A percentile compares a stretch with the other conserved stretches of the same genome.
Evolutionary conservation across 2,888 invertebrate species (phyloP).

Genomic region (Stenchaetothrips biformis): DNA sequence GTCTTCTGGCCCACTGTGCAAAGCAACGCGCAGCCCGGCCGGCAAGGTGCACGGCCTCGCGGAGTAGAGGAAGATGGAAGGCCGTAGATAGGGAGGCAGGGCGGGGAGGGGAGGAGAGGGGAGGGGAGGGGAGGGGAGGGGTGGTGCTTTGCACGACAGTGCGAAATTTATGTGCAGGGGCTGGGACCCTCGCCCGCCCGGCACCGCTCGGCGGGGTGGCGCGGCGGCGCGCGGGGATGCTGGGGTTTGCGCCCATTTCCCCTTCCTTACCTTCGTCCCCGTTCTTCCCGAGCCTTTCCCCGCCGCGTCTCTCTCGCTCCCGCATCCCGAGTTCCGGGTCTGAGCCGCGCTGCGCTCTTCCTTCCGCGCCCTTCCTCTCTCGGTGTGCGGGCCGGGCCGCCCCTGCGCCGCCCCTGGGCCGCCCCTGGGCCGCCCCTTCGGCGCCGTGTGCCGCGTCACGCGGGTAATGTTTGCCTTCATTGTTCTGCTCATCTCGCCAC

Average conservation of each 20-base stretch:
- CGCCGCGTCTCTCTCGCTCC: background rate
- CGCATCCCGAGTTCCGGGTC: background rate
- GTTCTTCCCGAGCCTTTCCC: background rate
- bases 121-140: background rate
- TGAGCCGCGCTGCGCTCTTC: background rate
- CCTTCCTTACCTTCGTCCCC: background rate
- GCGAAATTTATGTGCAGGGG: conserved; percentile 20
- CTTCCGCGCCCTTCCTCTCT: background rate
- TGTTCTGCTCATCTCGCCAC: background rate
- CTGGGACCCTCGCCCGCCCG: background rate
- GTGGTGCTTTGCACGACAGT: conserved; percentile 20
- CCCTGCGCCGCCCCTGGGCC: background rate
- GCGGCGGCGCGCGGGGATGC: conserved; percentile 8
- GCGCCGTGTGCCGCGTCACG: background rate
- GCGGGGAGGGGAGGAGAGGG: background rate
- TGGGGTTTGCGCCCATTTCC: conserved; percentile 17
- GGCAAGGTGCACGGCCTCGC: background rate
- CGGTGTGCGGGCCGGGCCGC: background rate
- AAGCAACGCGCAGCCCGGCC: background rate
- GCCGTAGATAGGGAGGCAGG: no score
- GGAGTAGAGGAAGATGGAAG: background rate
- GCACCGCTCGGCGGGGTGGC: background rate
- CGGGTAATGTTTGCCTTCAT: background rate
- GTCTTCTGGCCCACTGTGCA: background rate
- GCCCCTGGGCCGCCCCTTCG: background rate